Evolutionary conservation across 2,797 vertebrate species (phyloP).

Genomic region (Coluber constrictor): DNA sequence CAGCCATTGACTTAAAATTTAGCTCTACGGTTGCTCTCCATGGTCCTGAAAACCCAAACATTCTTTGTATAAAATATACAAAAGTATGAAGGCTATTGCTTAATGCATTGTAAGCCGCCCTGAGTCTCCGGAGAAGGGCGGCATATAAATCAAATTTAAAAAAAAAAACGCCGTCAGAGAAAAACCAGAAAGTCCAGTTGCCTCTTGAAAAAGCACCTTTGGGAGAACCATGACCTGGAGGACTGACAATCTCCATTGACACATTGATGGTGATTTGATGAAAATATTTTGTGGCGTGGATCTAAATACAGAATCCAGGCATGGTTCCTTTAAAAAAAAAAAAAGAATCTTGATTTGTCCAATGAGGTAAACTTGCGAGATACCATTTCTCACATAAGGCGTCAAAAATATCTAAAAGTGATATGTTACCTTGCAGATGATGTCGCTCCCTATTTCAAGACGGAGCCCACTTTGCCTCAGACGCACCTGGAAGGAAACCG

Average conservation of each 20-base stretch:
- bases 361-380: not conserved
- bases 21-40: not conserved
- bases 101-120: too few species aligned
- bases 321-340: too few species aligned
- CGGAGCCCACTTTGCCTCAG: slow-evolving; percentile 78
- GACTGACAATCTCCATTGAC: too few species aligned
- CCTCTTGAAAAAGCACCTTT: too few species aligned
- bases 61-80: not conserved
- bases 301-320: not conserved
- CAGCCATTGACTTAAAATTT: not conserved
- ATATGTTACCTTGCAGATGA: slow-evolving; percentile 69
- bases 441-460: slow-evolving; percentile 83
- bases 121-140: too few species aligned
- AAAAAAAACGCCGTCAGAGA: too few species aligned
- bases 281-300: not conserved
- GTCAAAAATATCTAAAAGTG: not conserved
- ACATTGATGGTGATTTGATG: not conserved
- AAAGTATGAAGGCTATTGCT: too few species aligned
- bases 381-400: not conserved
- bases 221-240: too few species aligned
- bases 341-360: too few species aligned
- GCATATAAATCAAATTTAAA: too few species aligned
- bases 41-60: not conserved
- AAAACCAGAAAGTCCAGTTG: too few species aligned
- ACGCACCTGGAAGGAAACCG: slow-evolving; percentile 81